Conservation (phyloP, 2,888 invertebrate genomes). For the Melolontha melolontha region DNA sequence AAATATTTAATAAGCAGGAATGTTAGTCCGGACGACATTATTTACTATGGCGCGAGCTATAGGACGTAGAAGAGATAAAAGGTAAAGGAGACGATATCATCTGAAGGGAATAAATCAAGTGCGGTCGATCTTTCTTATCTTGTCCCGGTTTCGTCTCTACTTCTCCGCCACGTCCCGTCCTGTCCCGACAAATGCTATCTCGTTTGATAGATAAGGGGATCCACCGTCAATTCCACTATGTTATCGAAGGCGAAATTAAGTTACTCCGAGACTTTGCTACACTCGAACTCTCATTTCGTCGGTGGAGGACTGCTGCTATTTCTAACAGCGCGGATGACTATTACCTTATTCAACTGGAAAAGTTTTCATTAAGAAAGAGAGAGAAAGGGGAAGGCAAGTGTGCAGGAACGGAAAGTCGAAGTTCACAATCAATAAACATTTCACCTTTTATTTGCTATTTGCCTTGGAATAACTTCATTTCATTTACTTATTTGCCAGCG, state of each 20-base stretch:
- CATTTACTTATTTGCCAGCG: neutral
- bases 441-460: constrained; percentile 25
- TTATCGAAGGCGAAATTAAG: constrained; percentile 31
- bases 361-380: constrained; percentile 23
- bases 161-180: neutral
- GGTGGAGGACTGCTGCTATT: constrained; percentile 1
- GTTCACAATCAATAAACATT: constrained; percentile 26
- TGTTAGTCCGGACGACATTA: constrained; percentile 19
- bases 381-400: neutral
- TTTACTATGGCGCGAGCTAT: constrained; percentile 9
- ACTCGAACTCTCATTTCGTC: constrained; percentile 14
- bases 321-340: neutral
- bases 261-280: constrained; percentile 16
- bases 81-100: constrained; percentile 15
- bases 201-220: constrained; percentile 36
- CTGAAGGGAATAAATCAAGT: constrained; percentile 20
- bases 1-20: constrained; percentile 31
- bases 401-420: constrained; percentile 2
- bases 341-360: constrained; percentile 21
- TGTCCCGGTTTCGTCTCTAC: constrained; percentile 10
- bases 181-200: constrained; percentile 29
- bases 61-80: neutral
- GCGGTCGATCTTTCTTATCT: constrained; percentile 33
- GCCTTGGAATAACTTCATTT: constrained; percentile 14
- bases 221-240: constrained; percentile 29